Evolutionary conservation across 2,113 vertebrate genomes (phyloP).

Genomic region (Eulemur rufifrons): DNA sequence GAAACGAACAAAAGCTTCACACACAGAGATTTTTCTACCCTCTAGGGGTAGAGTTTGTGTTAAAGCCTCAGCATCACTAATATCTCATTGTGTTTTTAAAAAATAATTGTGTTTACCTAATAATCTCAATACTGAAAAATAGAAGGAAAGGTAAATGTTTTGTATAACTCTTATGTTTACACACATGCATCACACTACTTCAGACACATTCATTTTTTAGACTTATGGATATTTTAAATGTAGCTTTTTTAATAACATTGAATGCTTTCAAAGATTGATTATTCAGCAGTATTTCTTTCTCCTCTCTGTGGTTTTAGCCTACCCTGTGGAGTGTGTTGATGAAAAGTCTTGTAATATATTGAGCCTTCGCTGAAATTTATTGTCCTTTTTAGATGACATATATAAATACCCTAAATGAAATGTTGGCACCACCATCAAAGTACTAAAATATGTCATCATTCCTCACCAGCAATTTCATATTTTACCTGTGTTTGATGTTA

Average conservation of each 20-base stretch:
- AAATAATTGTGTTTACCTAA: conserved; percentile 46
- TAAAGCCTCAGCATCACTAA: conserved; percentile 56
- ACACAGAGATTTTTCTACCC: conserved; percentile 51
- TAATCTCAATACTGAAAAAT: background rate
- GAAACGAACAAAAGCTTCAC: conserved; percentile 53
- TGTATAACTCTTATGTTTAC: conserved; percentile 1
- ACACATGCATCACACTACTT: conserved; percentile 54
- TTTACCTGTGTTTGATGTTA: conserved; percentile 85
- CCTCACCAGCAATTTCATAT: conserved; percentile 84
- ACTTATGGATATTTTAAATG: conserved; percentile 78
- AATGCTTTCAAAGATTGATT: conserved; percentile 82
- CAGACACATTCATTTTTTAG: conserved; percentile 74
- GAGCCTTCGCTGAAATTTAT: conserved; percentile 86
- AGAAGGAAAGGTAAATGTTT: background rate
- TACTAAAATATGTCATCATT: conserved; percentile 84
- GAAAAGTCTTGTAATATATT: conserved; percentile 81
- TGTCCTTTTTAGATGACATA: conserved; percentile 83
- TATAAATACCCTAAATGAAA: conserved; percentile 87
- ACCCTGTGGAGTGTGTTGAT: conserved; percentile 79
- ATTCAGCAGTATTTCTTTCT: conserved; percentile 80
- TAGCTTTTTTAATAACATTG: conserved; percentile 77
- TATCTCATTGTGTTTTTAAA: conserved; percentile 14
- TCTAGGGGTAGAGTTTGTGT: background rate
- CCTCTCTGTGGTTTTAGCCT: conserved; percentile 77
- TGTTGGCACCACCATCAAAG: conserved; percentile 82